Percentiles rank a stretch among this genome's conserved stretches.
phyloP scores from a whole-genome alignment of 2,797 vertebrate genomes.

The Rhynchonycteris naso region DNA sequence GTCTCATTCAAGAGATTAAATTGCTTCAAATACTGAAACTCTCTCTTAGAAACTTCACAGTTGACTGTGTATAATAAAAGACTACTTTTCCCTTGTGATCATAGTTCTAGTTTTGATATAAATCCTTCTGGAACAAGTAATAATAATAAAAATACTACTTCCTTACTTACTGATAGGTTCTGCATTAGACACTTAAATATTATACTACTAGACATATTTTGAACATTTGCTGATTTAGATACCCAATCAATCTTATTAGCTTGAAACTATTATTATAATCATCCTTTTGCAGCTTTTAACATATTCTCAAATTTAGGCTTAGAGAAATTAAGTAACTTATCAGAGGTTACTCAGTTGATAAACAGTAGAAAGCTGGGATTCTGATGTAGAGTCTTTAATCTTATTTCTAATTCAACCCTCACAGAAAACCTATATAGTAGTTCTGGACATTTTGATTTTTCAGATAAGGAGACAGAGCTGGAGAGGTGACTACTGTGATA shows the following conservation, averaged over 20 bases:
- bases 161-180: not conserved
- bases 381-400: not conserved
- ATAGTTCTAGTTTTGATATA: not conserved
- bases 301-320: not conserved
- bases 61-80: not conserved
- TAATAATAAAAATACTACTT: not conserved
- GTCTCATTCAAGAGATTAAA: constrained; percentile 26
- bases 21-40: constrained; percentile 15
- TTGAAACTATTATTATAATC: not conserved
- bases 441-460: not conserved
- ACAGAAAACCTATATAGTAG: not conserved
- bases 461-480: not conserved
- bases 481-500: not conserved
- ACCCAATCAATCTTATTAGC: not conserved
- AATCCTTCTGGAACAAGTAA: not conserved
- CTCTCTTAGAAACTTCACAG: constrained; percentile 23
- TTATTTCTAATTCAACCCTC: not conserved
- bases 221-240: not conserved
- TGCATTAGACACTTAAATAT: not conserved
- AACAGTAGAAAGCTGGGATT: not conserved
- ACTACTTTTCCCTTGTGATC: not conserved
- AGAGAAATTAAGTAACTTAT: not conserved
- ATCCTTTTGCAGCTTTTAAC: not conserved
- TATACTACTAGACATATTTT: not conserved
- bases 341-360: not conserved